phyloP scores from a whole-genome alignment of 2,797 vertebrate species.

The Gobio occitaniae region DNA sequence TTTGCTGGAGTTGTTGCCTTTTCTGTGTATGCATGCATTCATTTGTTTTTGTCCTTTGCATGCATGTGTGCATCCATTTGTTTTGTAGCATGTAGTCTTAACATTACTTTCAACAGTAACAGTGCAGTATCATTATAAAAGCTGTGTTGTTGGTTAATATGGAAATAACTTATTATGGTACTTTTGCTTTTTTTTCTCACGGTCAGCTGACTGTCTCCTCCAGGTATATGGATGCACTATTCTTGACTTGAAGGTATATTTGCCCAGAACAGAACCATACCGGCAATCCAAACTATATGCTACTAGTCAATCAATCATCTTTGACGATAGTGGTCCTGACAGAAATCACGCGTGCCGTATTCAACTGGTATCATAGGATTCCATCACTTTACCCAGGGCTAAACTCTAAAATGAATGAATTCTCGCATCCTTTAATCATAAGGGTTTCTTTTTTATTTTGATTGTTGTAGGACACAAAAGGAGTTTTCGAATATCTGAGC shows the following conservation, averaged over 20 bases:
- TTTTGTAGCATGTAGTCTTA: background rate
- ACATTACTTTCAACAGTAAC: background rate
- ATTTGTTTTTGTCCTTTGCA: background rate
- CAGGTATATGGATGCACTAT: background rate
- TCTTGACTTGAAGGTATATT: background rate
- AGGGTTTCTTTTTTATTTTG: background rate
- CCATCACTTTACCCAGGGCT: background rate
- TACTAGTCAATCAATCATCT: too few relatives aligned
- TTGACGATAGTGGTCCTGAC: too few relatives aligned
- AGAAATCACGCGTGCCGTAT: background rate
- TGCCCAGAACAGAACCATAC: too few relatives aligned
- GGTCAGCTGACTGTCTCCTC: background rate
- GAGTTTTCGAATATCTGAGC: background rate
- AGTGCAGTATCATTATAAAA: background rate
- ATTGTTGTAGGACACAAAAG: background rate
- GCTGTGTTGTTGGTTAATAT: background rate
- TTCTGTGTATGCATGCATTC: conserved; percentile 39
- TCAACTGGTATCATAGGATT: background rate
- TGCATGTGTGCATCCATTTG: background rate
- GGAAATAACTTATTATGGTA: background rate
- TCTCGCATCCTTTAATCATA: background rate
- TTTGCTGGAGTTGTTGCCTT: background rate
- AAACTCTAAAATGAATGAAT: background rate
- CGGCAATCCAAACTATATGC: too few relatives aligned
- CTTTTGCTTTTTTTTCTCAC: background rate